phyloP scores from a whole-genome alignment of 2,113 vertebrate genomes.

The Anarrhichthys ocellatus region DNA sequence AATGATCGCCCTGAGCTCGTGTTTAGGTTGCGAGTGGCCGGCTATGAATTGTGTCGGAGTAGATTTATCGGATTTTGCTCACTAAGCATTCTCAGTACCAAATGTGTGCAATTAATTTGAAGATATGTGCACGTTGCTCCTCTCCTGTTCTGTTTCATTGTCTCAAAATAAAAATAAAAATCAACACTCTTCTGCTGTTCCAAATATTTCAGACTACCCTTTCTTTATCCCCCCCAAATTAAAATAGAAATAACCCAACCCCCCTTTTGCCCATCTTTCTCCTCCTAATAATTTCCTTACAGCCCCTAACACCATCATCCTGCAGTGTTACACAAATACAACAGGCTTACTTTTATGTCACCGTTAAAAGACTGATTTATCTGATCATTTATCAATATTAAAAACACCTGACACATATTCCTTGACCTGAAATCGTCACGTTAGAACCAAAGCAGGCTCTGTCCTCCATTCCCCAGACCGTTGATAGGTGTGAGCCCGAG shows the following conservation, averaged over 20 bases:
- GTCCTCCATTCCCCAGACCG: neutral
- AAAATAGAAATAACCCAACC: neutral
- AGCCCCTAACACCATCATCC: neutral
- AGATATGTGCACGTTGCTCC: neutral
- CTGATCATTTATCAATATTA: neutral
- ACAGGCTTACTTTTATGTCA: neutral
- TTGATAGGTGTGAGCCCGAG: conserved; percentile 21
- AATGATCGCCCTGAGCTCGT: neutral
- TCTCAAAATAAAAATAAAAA: neutral
- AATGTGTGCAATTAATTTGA: neutral
- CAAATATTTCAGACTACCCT: neutral
- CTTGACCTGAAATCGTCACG: neutral
- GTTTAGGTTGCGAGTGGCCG: neutral
- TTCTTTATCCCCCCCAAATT: neutral
- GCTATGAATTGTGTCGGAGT: neutral
- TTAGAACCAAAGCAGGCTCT: neutral
- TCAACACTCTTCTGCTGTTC: neutral
- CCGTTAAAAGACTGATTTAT: neutral
- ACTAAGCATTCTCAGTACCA: neutral
- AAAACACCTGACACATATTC: neutral
- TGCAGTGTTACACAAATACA: neutral
- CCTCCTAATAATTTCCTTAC: neutral
- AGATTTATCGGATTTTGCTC: neutral
- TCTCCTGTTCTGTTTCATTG: neutral
- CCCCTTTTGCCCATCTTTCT: neutral